Evolutionary conservation across 2,888 invertebrate species (phyloP), one percentile per base, ranked within the genome.

Genomic region (Rhorus exstirpatorius): DNA sequence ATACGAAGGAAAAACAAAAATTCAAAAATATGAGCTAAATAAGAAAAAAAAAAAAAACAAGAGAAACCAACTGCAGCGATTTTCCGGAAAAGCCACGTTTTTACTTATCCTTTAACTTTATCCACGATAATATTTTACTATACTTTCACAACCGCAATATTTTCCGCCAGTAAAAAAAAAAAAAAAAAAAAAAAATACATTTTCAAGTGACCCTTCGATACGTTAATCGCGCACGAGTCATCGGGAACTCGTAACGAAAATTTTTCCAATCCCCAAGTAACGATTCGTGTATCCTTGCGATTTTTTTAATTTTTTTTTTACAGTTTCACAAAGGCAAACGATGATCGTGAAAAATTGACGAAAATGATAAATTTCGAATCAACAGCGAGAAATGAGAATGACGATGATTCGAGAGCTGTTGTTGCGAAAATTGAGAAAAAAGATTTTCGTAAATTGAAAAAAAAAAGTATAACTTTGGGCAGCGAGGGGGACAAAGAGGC

Each of bases 301-400:
- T 46, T 46, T 46, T 46, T 46, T 46, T 46, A 14, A 46, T 21
- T 49, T 38, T 44, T n/a, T 38, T 26, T 46, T 77, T 68, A 1
- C 74, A 81, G 81, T 68, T 19, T 8, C 4, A 24, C 26, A 14
- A 19, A 49, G 14, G 0, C 35, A 31, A 41, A 8, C 10, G 3
- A 61, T 53, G 26, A 4, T 21, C 12, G 0, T 17, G 38, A 67
- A 67, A 61, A 60, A 19, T 55, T 3, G 0, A 6, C 38, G 8
- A 68, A 26, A 51, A 63, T 67, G n/a, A 38, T 67, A 55, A 35
- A 68, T 49, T 21, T 21, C 8, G 46, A 17, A 14, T 38, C 14
- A n/a, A 3, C 31, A 24, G 49, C 12, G 24, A 31, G 8, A 8
- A 41, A 53, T n/a, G n/a, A n/a, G n/a, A n/a, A n/a, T n/a, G n/a